Evolutionary conservation across 1,140 invertebrate species (phyloP).

Genomic region (Ips typographus): DNA sequence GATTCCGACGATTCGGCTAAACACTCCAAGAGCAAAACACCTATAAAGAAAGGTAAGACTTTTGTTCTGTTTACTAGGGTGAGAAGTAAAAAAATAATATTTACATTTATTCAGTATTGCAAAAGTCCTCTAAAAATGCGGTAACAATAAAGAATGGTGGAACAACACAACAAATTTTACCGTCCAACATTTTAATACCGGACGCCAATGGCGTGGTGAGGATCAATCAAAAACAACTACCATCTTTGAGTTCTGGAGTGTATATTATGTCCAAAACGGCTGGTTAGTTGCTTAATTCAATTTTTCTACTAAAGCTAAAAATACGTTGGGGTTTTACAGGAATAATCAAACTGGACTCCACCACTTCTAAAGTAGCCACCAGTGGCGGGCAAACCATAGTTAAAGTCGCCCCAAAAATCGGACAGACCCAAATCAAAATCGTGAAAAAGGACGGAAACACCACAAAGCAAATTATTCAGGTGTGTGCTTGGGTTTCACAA

Average conservation of each 20-base stretch:
- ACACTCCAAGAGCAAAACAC: slow-evolving; percentile 10
- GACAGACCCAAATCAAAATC: slow-evolving; percentile 49
- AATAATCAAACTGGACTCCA: slow-evolving; percentile 52
- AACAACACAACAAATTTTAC: slow-evolving; percentile 37
- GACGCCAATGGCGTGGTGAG: slow-evolving; percentile 73
- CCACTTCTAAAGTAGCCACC: slow-evolving; percentile 44
- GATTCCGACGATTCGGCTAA: slow-evolving; percentile 49
- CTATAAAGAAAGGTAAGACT: slow-evolving; percentile 19
- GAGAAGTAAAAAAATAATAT: no score
- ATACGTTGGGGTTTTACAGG: slow-evolving; percentile 15
- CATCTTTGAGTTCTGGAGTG: slow-evolving; percentile 65
- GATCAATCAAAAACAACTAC: slow-evolving; percentile 72
- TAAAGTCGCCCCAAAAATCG: slow-evolving; percentile 50
- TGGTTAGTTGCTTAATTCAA: slow-evolving; percentile 46
- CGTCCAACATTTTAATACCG: slow-evolving; percentile 49
- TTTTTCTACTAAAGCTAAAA: no score
- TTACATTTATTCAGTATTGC: no score
- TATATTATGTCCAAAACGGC: slow-evolving; percentile 76
- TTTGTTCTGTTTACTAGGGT: background rate
- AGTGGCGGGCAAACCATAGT: slow-evolving; percentile 48
- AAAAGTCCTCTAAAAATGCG: background rate
- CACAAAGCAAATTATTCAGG: slow-evolving; percentile 38
- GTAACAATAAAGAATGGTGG: slow-evolving; percentile 32
- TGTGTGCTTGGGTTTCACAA: background rate
- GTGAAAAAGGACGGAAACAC: slow-evolving; percentile 46